These are phyloP conservation scores for Zaprionus lachaisei DNA, from an alignment of 1,140 invertebrate species.

Conservation along the genomic window DNA sequence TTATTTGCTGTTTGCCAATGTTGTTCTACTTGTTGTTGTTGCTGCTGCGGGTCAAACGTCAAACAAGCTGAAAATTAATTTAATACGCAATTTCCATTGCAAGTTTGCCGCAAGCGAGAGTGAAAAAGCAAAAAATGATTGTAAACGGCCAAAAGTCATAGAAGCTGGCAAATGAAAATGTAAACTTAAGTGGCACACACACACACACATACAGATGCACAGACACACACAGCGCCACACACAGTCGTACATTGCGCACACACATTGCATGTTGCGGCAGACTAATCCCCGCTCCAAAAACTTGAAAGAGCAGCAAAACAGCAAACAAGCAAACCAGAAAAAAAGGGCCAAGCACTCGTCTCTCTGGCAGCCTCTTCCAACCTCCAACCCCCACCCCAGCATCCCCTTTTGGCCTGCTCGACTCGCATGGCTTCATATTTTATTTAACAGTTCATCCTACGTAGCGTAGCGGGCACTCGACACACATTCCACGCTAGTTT, in stretches of 20 bases:
- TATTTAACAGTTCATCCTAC: conserved; percentile 72
- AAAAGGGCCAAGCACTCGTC: conserved; percentile 63
- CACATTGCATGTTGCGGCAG: conserved; percentile 6
- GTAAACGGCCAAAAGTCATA: conserved; percentile 79
- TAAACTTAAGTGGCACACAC: conserved; percentile 79
- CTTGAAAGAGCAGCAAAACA: conserved; percentile 60
- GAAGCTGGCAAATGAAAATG: conserved; percentile 79
- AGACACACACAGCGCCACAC: conserved; percentile 25
- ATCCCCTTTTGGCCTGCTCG: conserved; percentile 13
- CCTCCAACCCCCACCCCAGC: background rate
- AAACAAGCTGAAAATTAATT: conserved; percentile 82
- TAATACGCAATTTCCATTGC: conserved; percentile 74
- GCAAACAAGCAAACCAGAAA: conserved; percentile 65
- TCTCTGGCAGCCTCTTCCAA: conserved; percentile 19
- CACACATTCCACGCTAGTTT: conserved; percentile 79
- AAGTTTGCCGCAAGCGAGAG: conserved; percentile 38
- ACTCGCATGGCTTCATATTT: conserved; percentile 66
- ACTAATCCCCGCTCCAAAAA: conserved; percentile 19
- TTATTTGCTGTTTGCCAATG: conserved; percentile 67
- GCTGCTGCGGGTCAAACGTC: conserved; percentile 66
- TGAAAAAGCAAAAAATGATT: conserved; percentile 56
- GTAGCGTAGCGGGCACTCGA: conserved; percentile 68
- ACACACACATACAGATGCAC: conserved; percentile 42
- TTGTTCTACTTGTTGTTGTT: conserved; percentile 34
- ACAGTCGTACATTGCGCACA: background rate